Evolutionary conservation across 2,888 invertebrate species (phyloP).

Genomic region (Euzophera pinguis): DNA sequence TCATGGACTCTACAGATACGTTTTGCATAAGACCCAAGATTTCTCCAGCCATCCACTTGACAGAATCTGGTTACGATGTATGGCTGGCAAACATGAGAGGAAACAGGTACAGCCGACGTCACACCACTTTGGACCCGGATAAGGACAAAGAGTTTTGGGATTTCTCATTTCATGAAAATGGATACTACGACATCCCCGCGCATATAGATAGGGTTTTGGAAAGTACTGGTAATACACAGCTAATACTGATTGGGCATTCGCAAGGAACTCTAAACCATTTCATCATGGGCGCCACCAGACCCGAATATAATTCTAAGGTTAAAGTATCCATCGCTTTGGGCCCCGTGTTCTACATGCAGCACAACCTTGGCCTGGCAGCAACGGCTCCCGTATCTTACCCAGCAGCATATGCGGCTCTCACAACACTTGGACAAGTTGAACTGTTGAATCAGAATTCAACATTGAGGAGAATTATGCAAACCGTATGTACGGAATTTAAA

Average conservation of each 20-base stretch:
- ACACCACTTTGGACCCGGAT: neutral
- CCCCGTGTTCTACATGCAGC: neutral
- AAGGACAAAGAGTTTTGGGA: neutral
- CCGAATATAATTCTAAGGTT: neutral
- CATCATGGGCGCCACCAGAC: neutral
- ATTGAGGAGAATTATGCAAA: neutral
- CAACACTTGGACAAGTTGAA: neutral
- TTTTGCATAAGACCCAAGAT: neutral
- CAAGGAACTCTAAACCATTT: neutral
- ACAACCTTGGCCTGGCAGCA: neutral
- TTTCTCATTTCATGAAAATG: too few species aligned
- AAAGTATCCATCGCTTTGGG: neutral
- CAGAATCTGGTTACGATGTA: neutral
- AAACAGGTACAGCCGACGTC: slow-evolving; percentile 1
- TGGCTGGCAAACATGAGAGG: neutral
- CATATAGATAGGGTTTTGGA: neutral
- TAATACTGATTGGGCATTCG: neutral
- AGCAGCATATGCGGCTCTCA: neutral
- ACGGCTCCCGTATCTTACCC: neutral
- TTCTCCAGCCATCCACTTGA: neutral
- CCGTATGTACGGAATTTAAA: neutral
- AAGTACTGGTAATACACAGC: neutral
- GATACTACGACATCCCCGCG: neutral
- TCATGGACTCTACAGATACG: neutral
- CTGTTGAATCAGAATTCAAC: neutral